These are phyloP conservation scores for Adelges cooleyi DNA, from an alignment of 1,140 invertebrate genomes.

Conservation along the genomic window DNA sequence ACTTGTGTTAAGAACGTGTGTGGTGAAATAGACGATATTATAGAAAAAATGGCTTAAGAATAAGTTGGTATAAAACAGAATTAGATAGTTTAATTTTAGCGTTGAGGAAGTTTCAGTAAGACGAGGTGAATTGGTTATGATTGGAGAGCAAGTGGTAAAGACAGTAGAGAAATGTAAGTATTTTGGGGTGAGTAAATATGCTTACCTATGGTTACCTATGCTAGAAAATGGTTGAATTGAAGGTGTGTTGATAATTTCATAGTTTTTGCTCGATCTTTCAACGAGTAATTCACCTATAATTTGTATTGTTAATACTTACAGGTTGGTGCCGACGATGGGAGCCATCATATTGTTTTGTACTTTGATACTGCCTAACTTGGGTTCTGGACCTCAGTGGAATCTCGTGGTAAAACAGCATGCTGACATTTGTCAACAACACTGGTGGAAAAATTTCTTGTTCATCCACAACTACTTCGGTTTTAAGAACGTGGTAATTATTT, in stretches of 20 bases:
- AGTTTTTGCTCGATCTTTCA: too few relatives aligned
- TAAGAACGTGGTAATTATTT: constrained; percentile 56
- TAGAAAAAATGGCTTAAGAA: too few relatives aligned
- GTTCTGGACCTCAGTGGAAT: constrained; percentile 50
- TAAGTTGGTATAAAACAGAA: too few relatives aligned
- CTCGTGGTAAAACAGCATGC: constrained; percentile 49
- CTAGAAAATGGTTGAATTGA: too few relatives aligned
- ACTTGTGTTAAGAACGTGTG: too few relatives aligned
- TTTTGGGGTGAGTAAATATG: background rate
- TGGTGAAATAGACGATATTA: too few relatives aligned
- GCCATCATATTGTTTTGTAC: constrained; percentile 53
- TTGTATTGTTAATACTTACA: constrained; percentile 37
- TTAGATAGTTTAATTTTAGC: too few relatives aligned
- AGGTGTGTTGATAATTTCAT: too few relatives aligned
- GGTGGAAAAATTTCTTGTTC: constrained; percentile 58
- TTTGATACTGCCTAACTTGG: constrained; percentile 47
- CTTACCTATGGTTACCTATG: background rate
- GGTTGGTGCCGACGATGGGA: constrained; percentile 46
- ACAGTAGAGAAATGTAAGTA: background rate
- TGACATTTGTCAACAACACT: constrained; percentile 48
- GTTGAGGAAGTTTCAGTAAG: too few relatives aligned
- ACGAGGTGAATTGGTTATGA: too few relatives aligned
- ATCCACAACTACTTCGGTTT: constrained; percentile 59
- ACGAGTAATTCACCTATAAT: too few relatives aligned
- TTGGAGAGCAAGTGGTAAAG: too few relatives aligned